Base-by-base conservation (phyloP, 1,140 invertebrate genomes). In the Pteromalus puparum region DNA sequence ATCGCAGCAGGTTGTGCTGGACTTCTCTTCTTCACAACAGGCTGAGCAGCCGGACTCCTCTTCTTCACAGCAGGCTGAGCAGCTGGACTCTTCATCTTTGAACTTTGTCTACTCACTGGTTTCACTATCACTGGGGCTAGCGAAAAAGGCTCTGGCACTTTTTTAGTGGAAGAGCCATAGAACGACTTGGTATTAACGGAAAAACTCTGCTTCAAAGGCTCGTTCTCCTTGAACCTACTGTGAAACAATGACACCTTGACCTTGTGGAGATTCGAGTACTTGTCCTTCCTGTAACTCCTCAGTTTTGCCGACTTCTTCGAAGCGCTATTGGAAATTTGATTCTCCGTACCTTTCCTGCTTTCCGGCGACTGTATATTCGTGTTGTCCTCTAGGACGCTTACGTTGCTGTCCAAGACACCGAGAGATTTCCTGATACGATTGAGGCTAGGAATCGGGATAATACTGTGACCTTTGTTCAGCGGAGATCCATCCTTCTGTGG, bases 161-260 rank as follows among this genome's bases (percentile, higher is more conserved):
- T 48, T 0, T 42, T 74, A 18, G 10, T 6, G 18, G 34, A 70
- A 28, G 24, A 42, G 15, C 72, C 74, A 53, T 76, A 76, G 24
- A 76, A 76, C 9, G 74, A 48, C 46, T 48, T 46, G 3, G 74
- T 10, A 48, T 28, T 76, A 6, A 76, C 9, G 2, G 46, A 74
- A 74, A 74, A 74, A 30, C 30, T 30, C 26, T 10, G 26, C 30
- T 74, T 42, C 34, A 21, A 5, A 1, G 13, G 30, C 21, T n/a
- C 21, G 18, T 28, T 38, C 18, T 74, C 34, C 18, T 74, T 38
- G 15, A 30, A 21, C 18, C 21, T 73, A 38, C 28, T 30, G 34
- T 38, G 34, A 74, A 74, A 74, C 72, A 74, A 74, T 5, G 72
- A 74, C 4, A 42, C 34, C 21, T 30, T 74, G 28, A 74, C 72